Evolutionary conservation across 2,797 vertebrate species (phyloP).

Genomic region (Galagoides demidoff): DNA sequence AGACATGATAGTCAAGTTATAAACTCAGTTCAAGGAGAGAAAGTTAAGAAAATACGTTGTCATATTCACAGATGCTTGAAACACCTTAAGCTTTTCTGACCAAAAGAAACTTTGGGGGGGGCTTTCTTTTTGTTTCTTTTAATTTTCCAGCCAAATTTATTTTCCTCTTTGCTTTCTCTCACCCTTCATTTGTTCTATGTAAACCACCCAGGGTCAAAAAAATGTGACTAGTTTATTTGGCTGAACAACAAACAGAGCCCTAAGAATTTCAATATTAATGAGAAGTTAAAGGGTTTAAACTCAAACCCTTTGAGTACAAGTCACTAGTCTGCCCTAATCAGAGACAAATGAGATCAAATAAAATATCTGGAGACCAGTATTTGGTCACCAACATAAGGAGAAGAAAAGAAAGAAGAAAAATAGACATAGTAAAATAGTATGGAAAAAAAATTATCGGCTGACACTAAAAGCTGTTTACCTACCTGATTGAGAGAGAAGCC

Average conservation of each 20-base stretch:
- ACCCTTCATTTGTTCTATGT: conserved; percentile 21
- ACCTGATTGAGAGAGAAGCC: conserved; percentile 97
- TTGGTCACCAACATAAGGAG: not conserved
- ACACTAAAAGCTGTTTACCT: conserved; percentile 33
- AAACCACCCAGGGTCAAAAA: not conserved
- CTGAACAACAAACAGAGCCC: not conserved
- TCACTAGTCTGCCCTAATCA: not conserved
- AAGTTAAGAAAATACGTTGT: not conserved
- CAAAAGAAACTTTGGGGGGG: conserved; percentile 10
- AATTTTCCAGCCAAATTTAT: not conserved
- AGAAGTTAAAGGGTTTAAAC: conserved; percentile 53
- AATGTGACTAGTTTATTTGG: not conserved
- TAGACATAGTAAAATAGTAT: not conserved
- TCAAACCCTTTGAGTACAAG: not conserved
- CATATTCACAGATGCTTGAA: not conserved
- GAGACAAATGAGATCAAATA: not conserved
- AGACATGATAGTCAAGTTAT: conserved; percentile 26
- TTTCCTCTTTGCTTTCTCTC: not conserved
- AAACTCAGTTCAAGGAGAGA: not conserved
- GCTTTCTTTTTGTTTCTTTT: conserved; percentile 19
- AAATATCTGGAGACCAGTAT: not conserved
- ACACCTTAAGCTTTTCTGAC: not conserved
- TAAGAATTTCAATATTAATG: conserved; percentile 22
- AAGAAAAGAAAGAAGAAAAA: not conserved
- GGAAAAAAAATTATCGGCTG: not conserved